These are phyloP conservation scores for Yoshiicerus persimilis DNA, from an alignment of 1,140 invertebrate genomes.

Conservation along the genomic window DNA sequence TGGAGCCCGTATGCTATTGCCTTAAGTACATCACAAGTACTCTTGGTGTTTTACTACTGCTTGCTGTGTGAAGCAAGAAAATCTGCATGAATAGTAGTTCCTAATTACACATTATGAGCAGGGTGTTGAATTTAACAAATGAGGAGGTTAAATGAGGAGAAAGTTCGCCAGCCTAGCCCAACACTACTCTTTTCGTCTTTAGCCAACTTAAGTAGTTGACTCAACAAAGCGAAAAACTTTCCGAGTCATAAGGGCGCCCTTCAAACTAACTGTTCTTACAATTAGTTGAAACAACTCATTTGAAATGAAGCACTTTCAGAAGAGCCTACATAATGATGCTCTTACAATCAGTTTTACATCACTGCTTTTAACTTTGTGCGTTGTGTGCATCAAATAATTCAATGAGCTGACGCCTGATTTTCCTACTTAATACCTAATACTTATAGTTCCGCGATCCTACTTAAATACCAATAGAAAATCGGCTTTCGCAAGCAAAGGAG, in stretches of 20 bases:
- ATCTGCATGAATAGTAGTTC: too few species aligned
- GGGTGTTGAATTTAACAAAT: background rate
- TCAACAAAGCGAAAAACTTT: background rate
- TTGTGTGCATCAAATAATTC: background rate
- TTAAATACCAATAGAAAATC: background rate
- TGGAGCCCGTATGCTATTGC: too few species aligned
- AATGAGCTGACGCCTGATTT: background rate
- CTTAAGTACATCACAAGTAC: too few species aligned
- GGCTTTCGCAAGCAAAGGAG: background rate
- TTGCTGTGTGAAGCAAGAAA: too few species aligned
- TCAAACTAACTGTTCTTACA: background rate
- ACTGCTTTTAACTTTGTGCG: background rate
- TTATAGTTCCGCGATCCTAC: too few species aligned
- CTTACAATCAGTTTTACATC: too few species aligned
- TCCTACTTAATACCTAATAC: too few species aligned
- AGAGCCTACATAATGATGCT: background rate
- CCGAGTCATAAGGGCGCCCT: background rate
- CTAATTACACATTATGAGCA: background rate
- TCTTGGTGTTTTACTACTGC: too few species aligned
- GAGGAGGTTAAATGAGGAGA: background rate
- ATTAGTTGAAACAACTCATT: background rate
- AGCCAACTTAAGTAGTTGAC: background rate
- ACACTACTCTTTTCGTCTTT: background rate
- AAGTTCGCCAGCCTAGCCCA: background rate
- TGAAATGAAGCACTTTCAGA: background rate